Base-by-base conservation (phyloP, 2,113 vertebrate genomes). In the Ailurus styani region DNA sequence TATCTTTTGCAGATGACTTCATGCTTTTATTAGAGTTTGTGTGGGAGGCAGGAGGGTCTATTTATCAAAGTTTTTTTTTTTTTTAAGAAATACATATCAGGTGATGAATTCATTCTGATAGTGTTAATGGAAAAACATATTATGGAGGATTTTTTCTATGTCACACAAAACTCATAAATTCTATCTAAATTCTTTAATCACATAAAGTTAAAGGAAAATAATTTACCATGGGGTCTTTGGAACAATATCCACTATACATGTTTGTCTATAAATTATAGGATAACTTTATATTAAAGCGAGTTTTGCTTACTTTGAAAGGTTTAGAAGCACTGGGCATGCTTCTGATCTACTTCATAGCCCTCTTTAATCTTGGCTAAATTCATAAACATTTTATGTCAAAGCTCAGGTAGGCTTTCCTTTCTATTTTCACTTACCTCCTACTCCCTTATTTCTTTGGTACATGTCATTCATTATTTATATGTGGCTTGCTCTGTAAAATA, bases 1-100 rank as follows among this genome's bases (percentile, higher is more conserved):
- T 97, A 82, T 79, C 12, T 68, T 97, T 94, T 93, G 29, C 1
- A 95, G 25, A n/a, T 6, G 0, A 84, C 3, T 45, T 25, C 83
- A 72, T 78, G 6, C 8, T 64, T 40, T 72, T 66, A 18, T 21
- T 89, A 34, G 50, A 40, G 14, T 42, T 52, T 40, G 0, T 70
- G 17, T 29, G 20, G 4, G 27, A 23, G 27, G 18, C 17, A 60
- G 27, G 3, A 29, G 25, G 7, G 1, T 64, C 37, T 81, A 13
- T 57, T 82, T 86, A 3, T 91, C 14, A 81, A 60, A 42, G 6
- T 29, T 13, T 40, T 31, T 54, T 6, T 34, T 21, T 66, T 64
- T 47, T 84, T 20, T 11, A 57, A 52, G 6, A 64, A 72, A 52
- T 78, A 57, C 11, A 1, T 78, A 73, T 25, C 17, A 47, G 64